Evolutionary conservation across 1,140 invertebrate genomes (phyloP).

Genomic region (Ceratina japonica): DNA sequence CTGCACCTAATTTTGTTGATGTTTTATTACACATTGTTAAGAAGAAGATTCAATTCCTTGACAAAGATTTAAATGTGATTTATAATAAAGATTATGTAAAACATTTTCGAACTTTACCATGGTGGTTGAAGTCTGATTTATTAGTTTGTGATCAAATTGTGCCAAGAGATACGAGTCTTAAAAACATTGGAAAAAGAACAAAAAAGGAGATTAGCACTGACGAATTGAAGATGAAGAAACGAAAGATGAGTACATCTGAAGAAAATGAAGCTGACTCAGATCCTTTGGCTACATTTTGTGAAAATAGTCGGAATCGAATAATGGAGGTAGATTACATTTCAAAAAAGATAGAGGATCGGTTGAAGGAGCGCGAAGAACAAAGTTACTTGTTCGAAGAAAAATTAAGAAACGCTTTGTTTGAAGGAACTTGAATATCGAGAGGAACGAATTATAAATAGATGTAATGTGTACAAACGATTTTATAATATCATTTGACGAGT

Average conservation of each 20-base stretch:
- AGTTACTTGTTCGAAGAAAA: slow-evolving; percentile 64
- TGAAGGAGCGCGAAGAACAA: slow-evolving; percentile 64
- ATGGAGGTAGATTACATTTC: slow-evolving; percentile 57
- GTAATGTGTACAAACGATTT: not conserved
- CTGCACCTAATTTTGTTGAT: slow-evolving; percentile 66
- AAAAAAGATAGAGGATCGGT: slow-evolving; percentile 61
- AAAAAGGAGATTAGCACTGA: slow-evolving; percentile 27
- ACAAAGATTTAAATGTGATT: slow-evolving; percentile 65
- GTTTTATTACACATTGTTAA: slow-evolving; percentile 71
- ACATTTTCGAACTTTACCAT: slow-evolving; percentile 71
- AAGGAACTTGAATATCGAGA: not conserved
- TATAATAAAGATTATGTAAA: slow-evolving; percentile 75
- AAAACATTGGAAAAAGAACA: slow-evolving; percentile 23
- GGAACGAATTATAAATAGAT: no score
- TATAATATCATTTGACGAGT: not conserved
- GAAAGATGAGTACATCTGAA: slow-evolving; percentile 27
- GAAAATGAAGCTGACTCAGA: slow-evolving; percentile 35
- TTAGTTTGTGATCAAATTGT: slow-evolving; percentile 53
- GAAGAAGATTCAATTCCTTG: slow-evolving; percentile 66
- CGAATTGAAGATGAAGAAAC: slow-evolving; percentile 46
- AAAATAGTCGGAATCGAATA: slow-evolving; percentile 47
- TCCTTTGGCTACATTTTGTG: slow-evolving; percentile 52
- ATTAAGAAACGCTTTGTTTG: slow-evolving; percentile 64
- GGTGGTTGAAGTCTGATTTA: slow-evolving; percentile 75
- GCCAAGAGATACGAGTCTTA: slow-evolving; percentile 27